Evolutionary conservation across 2,797 vertebrate species (phyloP), one percentile per base, ranked within the genome.

Genomic region (Buphagus erythrorhynchus): DNA sequence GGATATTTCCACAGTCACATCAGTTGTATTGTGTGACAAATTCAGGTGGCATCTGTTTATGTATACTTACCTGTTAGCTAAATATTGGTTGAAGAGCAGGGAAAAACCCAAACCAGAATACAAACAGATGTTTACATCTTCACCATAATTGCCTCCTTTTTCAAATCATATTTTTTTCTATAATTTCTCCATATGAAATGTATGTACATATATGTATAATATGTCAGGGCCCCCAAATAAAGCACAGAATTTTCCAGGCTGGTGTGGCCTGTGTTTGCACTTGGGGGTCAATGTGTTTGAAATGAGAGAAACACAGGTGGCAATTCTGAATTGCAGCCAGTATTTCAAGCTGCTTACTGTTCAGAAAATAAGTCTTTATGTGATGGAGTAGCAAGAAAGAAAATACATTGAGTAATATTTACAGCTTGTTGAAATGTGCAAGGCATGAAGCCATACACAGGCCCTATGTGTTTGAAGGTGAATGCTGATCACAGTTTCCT

Each of bases 241-340:
- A 98, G 96, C 97, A 98, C 97, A 97, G 58, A 73, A 93, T 97
- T 97, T 95, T 94, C 81, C 51, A 61, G 54, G 67, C 63, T 75
- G 48, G 54, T 38, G 40, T 76, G 57, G 38, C 33, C 71, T 74
- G 21, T 81, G 62, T 91, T 95, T 96, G 65, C 77, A 65, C 33
- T 58, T 65, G 20, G 45, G 92, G 31, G 5, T 65, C 2, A 2
- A 38, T 35, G 40, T 54, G 61, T 63, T 42, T 87, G 55, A 69
- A 86, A 75, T 7, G 7, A 17, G 15, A 38, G 29, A 40, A 68
- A 48, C 7, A 43, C 24, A 63, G 21, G 16, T 74, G 57, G 24
- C 10, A 57, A 13, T n/a, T 43, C 55, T 55, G 11, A 38, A 36
- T 18, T 1, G 4, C 8, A 62, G 8, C 8, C 40, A 79, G 16